Base-by-base conservation (phyloP, 2,888 invertebrate genomes). In the Dasysyrphus albostriatus region DNA sequence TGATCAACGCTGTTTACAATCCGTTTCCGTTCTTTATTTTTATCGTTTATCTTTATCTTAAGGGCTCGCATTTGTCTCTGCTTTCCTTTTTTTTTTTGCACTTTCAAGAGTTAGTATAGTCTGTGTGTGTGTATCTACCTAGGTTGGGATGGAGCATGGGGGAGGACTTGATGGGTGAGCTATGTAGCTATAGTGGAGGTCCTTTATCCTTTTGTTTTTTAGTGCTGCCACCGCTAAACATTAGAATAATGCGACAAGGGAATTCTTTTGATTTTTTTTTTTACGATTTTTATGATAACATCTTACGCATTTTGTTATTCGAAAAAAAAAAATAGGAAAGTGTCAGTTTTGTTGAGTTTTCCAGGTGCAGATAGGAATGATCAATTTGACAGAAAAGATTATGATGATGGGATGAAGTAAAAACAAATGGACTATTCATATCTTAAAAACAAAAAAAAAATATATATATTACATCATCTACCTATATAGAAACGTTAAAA, bases 171-270 rank as follows among this genome's bases (percentile, higher is more conserved):
- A 0, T 56, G 5, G 34, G 34, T 19, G 63, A 8, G 8, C n/a
- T 56, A 24, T 32, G 29, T 49, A 29, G 14, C 49, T 32, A 65
- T 49, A 47, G 29, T 24, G n/a, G 63, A 42, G 34, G 76, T 74
- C 65, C 58, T 56, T 77, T 74, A 85, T 77, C 82, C 73, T 44
- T 65, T 69, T 29, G 24, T 61, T 58, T 69, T 58, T 67, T 56
- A 65, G 39, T 32, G 32, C 61, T 29, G 42, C 54, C 39, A 58
- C 51, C 61, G 69, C 72, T 61, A 34, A 56, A 56, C 81, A 78
- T 85, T 85, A 85, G 74, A 81, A 85, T 85, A 85, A 81, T 81
- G 81, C 81, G 77, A 85, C 85, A 81, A 65, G 67, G 65, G 47
- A 81, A 76, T 81, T 81, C 69, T 84, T 85, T 81, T 85, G 81